These are phyloP conservation scores for Anguilla japonica DNA, from an alignment of 2,113 vertebrate species.

Conservation along the genomic window DNA sequence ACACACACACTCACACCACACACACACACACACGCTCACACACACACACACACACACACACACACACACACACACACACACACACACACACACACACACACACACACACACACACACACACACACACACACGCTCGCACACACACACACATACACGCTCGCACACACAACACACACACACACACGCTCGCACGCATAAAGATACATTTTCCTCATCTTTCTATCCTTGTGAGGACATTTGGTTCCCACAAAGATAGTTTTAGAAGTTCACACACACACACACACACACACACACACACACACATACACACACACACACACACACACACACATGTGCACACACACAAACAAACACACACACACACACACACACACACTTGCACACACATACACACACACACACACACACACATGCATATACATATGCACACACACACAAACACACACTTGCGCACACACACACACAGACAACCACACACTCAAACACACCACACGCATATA, in stretches of 20 bases:
- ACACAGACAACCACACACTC: background rate
- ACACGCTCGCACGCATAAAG: background rate
- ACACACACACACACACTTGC: slow-evolving; percentile 19
- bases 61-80: background rate
- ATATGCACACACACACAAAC: background rate
- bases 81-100: background rate
- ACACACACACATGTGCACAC: background rate
- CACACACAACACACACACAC: background rate
- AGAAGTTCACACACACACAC: background rate
- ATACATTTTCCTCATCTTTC: background rate
- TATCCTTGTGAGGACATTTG: too few species aligned
- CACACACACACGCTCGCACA: slow-evolving; percentile 1
- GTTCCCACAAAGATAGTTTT: background rate
- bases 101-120: background rate
- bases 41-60: background rate
- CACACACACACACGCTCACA: background rate
- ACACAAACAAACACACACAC: background rate
- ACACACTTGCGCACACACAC: background rate
- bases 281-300: background rate
- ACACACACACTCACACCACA: background rate
- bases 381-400: background rate
- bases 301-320: background rate
- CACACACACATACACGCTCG: background rate
- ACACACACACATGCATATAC: background rate
- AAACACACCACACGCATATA: background rate